phyloP scores from a whole-genome alignment of 2,888 invertebrate species.

The Timandra comae region DNA sequence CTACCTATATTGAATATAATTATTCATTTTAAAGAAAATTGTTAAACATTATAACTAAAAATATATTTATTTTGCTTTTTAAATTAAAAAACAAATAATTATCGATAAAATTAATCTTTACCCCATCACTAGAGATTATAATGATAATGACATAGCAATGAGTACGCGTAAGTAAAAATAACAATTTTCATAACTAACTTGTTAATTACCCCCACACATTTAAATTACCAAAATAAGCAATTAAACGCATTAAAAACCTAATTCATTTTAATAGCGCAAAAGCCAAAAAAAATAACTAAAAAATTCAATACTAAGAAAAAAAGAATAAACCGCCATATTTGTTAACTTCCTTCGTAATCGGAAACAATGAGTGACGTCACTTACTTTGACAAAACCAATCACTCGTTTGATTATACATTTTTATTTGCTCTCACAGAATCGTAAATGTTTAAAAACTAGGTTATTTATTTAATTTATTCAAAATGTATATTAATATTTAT shows the following conservation, averaged over 20 bases:
- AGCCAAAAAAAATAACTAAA: too few species aligned
- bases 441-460: too few species aligned
- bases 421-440: too few species aligned
- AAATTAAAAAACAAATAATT: constrained; percentile 4
- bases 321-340: too few species aligned
- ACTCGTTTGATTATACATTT: too few species aligned
- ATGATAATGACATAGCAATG: constrained; percentile 32
- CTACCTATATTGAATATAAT: too few species aligned
- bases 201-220: constrained; percentile 4
- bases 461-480: too few species aligned
- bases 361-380: constrained; percentile 58
- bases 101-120: constrained; percentile 37
- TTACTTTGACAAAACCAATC: constrained; percentile 19
- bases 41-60: too few species aligned
- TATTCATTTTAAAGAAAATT: too few species aligned
- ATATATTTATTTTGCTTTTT: too few species aligned
- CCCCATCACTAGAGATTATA: constrained; percentile 55
- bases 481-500: too few species aligned
- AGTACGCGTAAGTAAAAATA: constrained; percentile 19
- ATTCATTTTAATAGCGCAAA: too few species aligned
- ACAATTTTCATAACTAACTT: constrained; percentile 18
- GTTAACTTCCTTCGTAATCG: constrained; percentile 16
- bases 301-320: constrained; percentile 7
- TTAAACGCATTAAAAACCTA: constrained; percentile 2
- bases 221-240: background rate